Evolutionary conservation across 2,888 invertebrate genomes (phyloP), one percentile per base, ranked within the genome.

Genomic region (Lacanobia oleracea): DNA sequence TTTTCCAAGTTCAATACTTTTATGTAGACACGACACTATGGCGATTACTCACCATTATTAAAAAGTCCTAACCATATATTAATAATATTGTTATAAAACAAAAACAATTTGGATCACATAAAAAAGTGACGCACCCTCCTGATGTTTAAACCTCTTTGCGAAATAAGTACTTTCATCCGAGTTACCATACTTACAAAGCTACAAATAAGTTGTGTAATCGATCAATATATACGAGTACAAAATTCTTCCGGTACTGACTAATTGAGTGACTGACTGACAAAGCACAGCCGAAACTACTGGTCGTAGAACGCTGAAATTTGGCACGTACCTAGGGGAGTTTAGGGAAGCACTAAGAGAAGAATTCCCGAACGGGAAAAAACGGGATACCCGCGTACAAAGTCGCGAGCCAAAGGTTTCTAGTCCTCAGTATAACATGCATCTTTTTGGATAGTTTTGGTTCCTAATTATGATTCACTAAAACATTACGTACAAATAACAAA

Each of bases 11-110:
- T 27, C 8, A 6, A 18, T 48, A 27, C 14, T 40, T 18, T 12
- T 51, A 21, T 1, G 14, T 37, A 18, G 37, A 40, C n/a, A 45
- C 37, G 75, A 6, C 40, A 40, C 10, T 40, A 14, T n/a, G 21
- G 9, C 12, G 14, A 50, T 72, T 72, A 66, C n/a, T 72, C 27
- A 54, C 14, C 27, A 14, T 27, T 27, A 48, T 14, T 48, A 27
- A 40, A 48, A 66, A 64, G 10, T 10, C 45, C 12, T 12, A 33
- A 51, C n/a, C 27, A n/a, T n/a, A n/a, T n/a, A n/a, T n/a, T n/a
- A n/a, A n/a, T n/a, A n/a, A n/a, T n/a, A 27, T 27, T 27, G 27
- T 2, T 27, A 27, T 2, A 27, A 27, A 27, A 27, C 1, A 1
- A 27, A 27, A 27, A 1, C 1, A 27, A 27, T 27, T 27, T 27